These are phyloP conservation scores for Arion vulgaris DNA, from an alignment of 1,140 invertebrate genomes.

Conservation along the genomic window DNA sequence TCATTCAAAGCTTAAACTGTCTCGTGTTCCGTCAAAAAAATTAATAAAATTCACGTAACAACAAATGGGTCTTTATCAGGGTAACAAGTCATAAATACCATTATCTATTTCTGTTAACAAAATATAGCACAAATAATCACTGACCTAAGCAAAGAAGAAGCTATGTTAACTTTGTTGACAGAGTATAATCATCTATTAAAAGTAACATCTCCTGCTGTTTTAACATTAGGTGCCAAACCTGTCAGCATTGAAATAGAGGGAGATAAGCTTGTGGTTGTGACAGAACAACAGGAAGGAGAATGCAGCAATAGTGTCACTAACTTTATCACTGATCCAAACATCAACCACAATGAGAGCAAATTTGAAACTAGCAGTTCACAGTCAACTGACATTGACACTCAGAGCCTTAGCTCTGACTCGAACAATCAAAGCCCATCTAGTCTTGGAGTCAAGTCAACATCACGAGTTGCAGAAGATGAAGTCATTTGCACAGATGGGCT, in stretches of 20 bases:
- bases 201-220: not conserved
- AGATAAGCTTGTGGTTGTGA: conserved; percentile 69
- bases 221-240: conserved; percentile 29
- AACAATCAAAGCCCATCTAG: conserved; percentile 56
- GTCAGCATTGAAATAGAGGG: conserved; percentile 71
- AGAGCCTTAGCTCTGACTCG: conserved; percentile 62
- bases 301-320: conserved; percentile 32
- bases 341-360: conserved; percentile 61
- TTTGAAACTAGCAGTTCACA: conserved; percentile 64
- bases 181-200: too few species aligned
- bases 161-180: too few species aligned
- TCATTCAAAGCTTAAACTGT: too few species aligned
- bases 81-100: too few species aligned
- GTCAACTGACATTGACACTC: conserved; percentile 60
- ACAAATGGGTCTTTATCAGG: too few species aligned
- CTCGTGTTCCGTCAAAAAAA: too few species aligned
- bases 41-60: too few species aligned
- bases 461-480: not conserved
- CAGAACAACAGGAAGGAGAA: conserved; percentile 64
- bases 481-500: conserved; percentile 33
- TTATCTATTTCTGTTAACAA: too few species aligned
- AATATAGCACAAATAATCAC: too few species aligned
- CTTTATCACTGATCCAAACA: conserved; percentile 51
- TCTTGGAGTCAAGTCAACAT: not conserved
- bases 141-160: too few species aligned